Percentiles rank a stretch among this genome's conserved stretches.
Conservation (phyloP, 2,113 vertebrate species). For the Oryzias woworae region DNA sequence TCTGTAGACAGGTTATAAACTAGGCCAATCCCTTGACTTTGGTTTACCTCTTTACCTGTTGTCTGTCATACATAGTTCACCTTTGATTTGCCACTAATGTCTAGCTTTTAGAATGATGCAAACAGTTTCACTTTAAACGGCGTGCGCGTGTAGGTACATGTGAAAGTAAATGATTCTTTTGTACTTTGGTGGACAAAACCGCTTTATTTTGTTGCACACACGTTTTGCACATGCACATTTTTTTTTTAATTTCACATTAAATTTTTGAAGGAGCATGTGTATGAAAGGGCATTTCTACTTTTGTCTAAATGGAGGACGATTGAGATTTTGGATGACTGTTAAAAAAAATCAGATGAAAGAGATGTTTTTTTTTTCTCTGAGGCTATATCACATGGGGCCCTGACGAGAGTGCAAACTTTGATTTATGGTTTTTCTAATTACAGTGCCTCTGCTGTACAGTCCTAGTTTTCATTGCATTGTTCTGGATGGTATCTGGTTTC, state of each 20-base stretch:
- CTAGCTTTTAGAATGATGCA: conserved; percentile 56
- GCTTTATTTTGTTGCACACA: conserved; percentile 63
- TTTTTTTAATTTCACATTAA: conserved; percentile 36
- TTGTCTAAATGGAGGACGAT: conserved; percentile 34
- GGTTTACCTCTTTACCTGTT: conserved; percentile 43
- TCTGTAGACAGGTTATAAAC: conserved; percentile 76
- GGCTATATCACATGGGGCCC: conserved; percentile 31
- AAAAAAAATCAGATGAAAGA: conserved; percentile 9
- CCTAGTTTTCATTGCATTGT: conserved; percentile 67
- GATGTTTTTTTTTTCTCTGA: conserved; percentile 19
- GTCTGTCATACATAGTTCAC: conserved; percentile 42
- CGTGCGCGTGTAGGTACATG: conserved; percentile 4
- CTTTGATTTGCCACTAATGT: conserved; percentile 41
- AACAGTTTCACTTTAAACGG: conserved; percentile 42
- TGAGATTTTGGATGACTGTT: conserved; percentile 54
- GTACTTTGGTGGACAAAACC: conserved; percentile 50
- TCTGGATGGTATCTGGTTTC: conserved; percentile 65
- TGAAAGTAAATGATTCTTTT: conserved; percentile 29
- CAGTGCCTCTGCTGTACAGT: conserved; percentile 66
- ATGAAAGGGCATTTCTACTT: conserved; percentile 46
- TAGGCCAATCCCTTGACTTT: conserved; percentile 81
- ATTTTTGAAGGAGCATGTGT: conserved; percentile 48
- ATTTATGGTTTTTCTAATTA: conserved; percentile 53
- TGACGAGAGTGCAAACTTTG: conserved; percentile 38
- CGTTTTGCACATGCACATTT: conserved; percentile 67